Percentiles rank a stretch among this genome's conserved stretches.
Evolutionary conservation across 2,888 invertebrate genomes (phyloP).

Genomic region (Euplagia quadripunctaria): DNA sequence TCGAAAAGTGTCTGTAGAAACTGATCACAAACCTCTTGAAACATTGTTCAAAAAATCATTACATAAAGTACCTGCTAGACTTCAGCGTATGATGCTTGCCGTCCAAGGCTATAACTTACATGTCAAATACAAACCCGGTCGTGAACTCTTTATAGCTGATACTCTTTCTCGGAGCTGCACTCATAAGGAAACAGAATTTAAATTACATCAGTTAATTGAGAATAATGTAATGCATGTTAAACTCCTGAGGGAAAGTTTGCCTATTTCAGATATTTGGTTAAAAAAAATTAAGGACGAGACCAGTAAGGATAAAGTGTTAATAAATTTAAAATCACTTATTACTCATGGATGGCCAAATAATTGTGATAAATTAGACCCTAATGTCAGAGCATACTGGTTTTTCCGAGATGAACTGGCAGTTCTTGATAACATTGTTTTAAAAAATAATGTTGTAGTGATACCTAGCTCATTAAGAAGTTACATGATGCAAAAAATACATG

Average conservation of each 20-base stretch:
- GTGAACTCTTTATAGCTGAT: slow-evolving; percentile 29
- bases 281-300: no score
- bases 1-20: slow-evolving; percentile 22
- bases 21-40: slow-evolving; percentile 35
- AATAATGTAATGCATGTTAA: no score
- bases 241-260: slow-evolving; percentile 5
- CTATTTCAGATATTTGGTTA: slow-evolving; percentile 4
- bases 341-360: slow-evolving; percentile 14
- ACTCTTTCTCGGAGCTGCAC: slow-evolving; percentile 25
- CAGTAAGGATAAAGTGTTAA: no score
- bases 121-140: no score
- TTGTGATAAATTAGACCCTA: neutral
- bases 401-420: slow-evolving; percentile 20
- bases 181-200: no score
- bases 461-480: slow-evolving; percentile 11
- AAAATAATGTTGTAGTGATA: slow-evolving; percentile 25
- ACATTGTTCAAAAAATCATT: slow-evolving; percentile 31
- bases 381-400: slow-evolving; percentile 6
- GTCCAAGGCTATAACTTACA: no score
- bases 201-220: no score
- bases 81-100: no score
- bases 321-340: no score
- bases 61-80: slow-evolving; percentile 25
- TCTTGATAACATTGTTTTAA: slow-evolving; percentile 24
- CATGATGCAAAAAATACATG: slow-evolving; percentile 17